Evolutionary conservation across 2,888 invertebrate species (phyloP).

Genomic region (Cephonodes hylas): DNA sequence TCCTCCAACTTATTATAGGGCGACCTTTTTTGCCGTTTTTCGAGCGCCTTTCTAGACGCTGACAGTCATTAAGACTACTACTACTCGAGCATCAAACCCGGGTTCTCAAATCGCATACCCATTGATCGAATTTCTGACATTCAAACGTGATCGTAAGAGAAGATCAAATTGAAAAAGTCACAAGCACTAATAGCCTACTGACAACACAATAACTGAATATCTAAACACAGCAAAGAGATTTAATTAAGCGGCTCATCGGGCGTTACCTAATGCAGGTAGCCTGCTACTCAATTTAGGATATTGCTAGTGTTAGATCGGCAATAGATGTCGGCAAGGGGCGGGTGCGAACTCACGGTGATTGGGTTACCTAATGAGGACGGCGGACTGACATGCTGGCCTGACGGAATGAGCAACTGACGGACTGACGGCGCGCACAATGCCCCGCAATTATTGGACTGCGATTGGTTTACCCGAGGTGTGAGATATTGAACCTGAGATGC

Average conservation of each 20-base stretch:
- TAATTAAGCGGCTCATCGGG: background rate
- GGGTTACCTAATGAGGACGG: slow-evolving; percentile 50
- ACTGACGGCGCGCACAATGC: slow-evolving; percentile 5
- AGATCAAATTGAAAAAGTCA: background rate
- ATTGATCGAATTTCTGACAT: too few species aligned
- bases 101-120: too few species aligned
- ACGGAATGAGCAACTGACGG: background rate
- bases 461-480: slow-evolving; percentile 15
- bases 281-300: slow-evolving; percentile 18
- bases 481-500: background rate
- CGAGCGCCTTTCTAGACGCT: too few species aligned
- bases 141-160: too few species aligned
- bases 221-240: background rate
- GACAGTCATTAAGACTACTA: too few species aligned
- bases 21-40: too few species aligned
- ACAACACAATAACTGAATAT: background rate
- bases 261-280: slow-evolving; percentile 20
- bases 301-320: slow-evolving; percentile 18
- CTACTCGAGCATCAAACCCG: too few species aligned
- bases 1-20: too few species aligned
- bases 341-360: slow-evolving; percentile 45
- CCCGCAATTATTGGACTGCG: slow-evolving; percentile 15
- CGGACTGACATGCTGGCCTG: slow-evolving; percentile 19
- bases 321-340: slow-evolving; percentile 23
- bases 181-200: background rate